Evolutionary conservation across 1,140 invertebrate genomes (phyloP).

Genomic region (Pteromalus puparum): DNA sequence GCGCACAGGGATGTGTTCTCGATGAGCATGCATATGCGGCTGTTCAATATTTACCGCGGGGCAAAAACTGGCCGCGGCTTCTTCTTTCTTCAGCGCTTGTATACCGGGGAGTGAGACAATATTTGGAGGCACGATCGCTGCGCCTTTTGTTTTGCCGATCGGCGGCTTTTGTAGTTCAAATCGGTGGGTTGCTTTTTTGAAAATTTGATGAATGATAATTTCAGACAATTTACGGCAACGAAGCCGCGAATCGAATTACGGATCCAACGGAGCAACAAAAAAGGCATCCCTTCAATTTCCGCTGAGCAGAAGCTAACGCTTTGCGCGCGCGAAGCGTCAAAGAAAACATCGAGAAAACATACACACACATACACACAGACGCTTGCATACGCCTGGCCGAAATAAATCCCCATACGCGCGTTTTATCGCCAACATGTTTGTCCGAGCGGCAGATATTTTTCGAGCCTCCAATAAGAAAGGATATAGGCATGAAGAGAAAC

Average conservation of each 20-base stretch:
- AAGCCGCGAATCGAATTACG: neutral
- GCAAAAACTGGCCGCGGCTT: slow-evolving; percentile 28
- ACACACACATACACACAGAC: no score
- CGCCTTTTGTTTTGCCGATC: neutral
- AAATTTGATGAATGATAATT: no score
- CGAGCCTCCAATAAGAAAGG: slow-evolving; percentile 40
- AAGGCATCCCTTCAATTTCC: slow-evolving; percentile 10
- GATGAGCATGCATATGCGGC: slow-evolving; percentile 1
- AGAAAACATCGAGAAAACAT: slow-evolving; percentile 34
- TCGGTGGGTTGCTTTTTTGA: no score
- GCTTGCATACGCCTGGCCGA: neutral
- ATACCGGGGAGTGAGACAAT: neutral
- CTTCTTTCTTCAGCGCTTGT: neutral
- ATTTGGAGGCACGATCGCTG: slow-evolving; percentile 2
- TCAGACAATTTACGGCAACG: neutral
- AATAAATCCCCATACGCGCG: slow-evolving; percentile 29
- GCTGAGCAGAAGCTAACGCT: neutral
- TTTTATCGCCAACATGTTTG: slow-evolving; percentile 42
- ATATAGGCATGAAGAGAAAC: slow-evolving; percentile 14
- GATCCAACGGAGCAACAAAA: neutral
- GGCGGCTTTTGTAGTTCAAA: neutral
- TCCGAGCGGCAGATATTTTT: slow-evolving; percentile 34
- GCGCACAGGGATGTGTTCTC: neutral
- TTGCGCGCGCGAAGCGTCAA: slow-evolving; percentile 18
- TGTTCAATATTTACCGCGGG: slow-evolving; percentile 45